phyloP scores from a whole-genome alignment of 2,797 vertebrate genomes.

The Emydoidea blandingii region DNA sequence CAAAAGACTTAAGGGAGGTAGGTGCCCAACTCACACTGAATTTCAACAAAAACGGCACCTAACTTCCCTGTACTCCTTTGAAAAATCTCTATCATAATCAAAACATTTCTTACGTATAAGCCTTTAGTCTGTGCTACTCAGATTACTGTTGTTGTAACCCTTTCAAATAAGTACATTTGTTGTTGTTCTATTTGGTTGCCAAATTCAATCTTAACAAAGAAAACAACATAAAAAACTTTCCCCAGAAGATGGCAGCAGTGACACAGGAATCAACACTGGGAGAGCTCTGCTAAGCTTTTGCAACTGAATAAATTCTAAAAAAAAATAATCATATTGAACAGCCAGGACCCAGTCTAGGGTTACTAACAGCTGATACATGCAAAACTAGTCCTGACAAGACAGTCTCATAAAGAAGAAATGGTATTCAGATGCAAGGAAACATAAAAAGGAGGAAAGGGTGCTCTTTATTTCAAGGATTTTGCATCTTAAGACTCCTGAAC shows the following conservation, averaged over 20 bases:
- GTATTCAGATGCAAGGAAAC: conserved; percentile 42
- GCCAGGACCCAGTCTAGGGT: conserved; percentile 36
- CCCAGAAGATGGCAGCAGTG: conserved; percentile 82
- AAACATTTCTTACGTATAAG: background rate
- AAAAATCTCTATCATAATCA: background rate
- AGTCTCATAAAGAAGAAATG: conserved; percentile 40
- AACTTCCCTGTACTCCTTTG: background rate
- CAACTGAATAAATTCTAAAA: conserved; percentile 30
- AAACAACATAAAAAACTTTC: background rate
- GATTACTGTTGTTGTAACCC: background rate
- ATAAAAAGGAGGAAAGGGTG: conserved; percentile 51
- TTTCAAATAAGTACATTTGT: background rate
- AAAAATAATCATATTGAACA: conserved; percentile 7
- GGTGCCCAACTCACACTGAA: background rate
- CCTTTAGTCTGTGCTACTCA: background rate
- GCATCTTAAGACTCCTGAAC: background rate
- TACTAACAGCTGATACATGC: conserved; percentile 59
- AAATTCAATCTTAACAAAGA: background rate
- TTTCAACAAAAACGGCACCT: background rate
- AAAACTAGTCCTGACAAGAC: conserved; percentile 66
- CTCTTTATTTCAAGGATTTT: conserved; percentile 63
- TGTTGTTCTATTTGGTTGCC: background rate
- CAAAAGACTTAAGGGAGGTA: conserved; percentile 16
- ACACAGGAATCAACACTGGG: background rate
- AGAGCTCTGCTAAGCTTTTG: background rate